Base-by-base conservation (phyloP, 2,888 invertebrate genomes). In the Beris morrisii region DNA sequence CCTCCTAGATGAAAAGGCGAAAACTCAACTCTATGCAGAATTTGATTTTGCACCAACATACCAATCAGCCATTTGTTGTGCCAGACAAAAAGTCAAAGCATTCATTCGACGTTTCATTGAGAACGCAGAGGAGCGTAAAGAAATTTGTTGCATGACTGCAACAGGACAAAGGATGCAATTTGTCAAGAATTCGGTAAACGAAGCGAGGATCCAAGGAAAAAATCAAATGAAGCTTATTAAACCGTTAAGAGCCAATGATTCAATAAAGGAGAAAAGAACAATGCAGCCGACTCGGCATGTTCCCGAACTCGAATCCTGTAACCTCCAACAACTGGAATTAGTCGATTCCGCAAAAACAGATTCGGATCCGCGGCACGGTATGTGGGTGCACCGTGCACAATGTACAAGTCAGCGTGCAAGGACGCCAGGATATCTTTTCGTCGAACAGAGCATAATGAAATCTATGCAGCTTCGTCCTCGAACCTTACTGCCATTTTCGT, bases 181-280 rank as follows among this genome's bases (percentile, higher is more conserved):
- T 48, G 30, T 59, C 43, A 59, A 46, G 58, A 31, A 13, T 48
- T n/a, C 48, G 46, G 58, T 30, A 57, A 57, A 45, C 57, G 45
- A 57, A 45, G 48, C 31, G 30, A 59, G 22, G 46, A 48, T 22
- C 11, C 48, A 31, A 30, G 46, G 12, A 59, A 75, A 74, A 76
- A 78, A 79, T 79, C 79, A 76, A 79, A 79, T 79, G 78, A 79
- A 78, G 79, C 79, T 79, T 78, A 79, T 79, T 79, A 79, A 76
- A 79, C 78, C 79, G 79, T 79, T 79, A 79, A 79, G 79, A 79
- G 79, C 79, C 79, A 79, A 79, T 79, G 75, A 73, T 74, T 73
- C 73, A 71, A 73, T 71, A 70, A 72, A 12, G 58, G 57, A 6
- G 9, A 44, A 57, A 57, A 74, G 73, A 73, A 74, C 75, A 72